A percentile compares a stretch with the other conserved stretches of the same genome.
phyloP scores from a whole-genome alignment of 2,888 invertebrate genomes.

The Hydrotaea cyrtoneurina region DNA sequence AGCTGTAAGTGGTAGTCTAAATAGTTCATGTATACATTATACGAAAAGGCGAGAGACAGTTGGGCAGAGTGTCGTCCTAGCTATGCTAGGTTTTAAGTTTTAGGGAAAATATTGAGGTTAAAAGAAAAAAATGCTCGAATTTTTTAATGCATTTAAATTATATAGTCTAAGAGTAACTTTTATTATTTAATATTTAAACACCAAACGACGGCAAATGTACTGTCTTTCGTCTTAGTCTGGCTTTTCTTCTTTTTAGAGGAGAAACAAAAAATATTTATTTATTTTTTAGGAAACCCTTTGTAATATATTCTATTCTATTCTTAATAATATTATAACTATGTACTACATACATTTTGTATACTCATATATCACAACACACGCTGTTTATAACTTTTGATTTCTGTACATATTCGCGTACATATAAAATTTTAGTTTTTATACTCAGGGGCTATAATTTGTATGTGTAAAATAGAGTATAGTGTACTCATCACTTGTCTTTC shows the following conservation, averaged over 20 bases:
- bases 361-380: conserved; percentile 23
- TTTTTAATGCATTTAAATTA: conserved; percentile 64
- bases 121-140: conserved; percentile 73
- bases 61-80: background rate
- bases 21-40: background rate
- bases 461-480: conserved; percentile 21
- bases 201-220: conserved; percentile 6
- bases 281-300: conserved; percentile 44
- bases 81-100: background rate
- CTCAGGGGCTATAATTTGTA: conserved; percentile 70
- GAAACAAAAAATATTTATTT: conserved; percentile 67
- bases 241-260: conserved; percentile 27
- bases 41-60: background rate
- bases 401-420: background rate
- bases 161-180: background rate
- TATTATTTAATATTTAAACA: conserved; percentile 23
- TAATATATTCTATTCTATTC: background rate
- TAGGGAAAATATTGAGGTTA: conserved; percentile 9
- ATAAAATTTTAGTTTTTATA: conserved; percentile 59
- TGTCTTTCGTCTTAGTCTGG: conserved; percentile 17
- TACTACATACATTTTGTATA: conserved; percentile 8
- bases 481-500: background rate
- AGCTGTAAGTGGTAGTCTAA: conserved; percentile 15
- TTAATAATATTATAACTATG: conserved; percentile 8
- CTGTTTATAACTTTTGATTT: no score